phyloP scores from a whole-genome alignment of 2,888 invertebrate genomes.

The Vesta saturnalis region DNA sequence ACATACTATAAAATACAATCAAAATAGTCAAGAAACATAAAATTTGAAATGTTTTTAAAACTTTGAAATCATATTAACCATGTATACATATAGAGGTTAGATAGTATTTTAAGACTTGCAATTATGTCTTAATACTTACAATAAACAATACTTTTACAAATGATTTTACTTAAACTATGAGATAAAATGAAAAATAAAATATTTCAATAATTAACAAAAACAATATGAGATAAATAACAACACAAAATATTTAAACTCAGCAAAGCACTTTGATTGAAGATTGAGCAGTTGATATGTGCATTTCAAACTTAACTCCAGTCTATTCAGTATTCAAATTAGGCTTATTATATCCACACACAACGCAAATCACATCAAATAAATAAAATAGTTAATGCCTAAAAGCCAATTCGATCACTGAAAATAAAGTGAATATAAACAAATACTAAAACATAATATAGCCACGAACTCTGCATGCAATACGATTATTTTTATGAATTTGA shows the following conservation, averaged over 20 bases:
- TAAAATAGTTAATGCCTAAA: too few species aligned
- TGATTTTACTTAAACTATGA: neutral
- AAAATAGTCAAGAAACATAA: too few species aligned
- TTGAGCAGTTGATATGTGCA: neutral
- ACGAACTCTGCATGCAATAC: too few species aligned
- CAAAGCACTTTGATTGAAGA: neutral
- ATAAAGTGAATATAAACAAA: too few species aligned
- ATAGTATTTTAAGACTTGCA: neutral
- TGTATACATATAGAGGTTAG: neutral
- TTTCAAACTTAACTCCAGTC: too few species aligned
- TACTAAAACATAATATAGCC: too few species aligned
- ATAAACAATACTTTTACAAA: neutral
- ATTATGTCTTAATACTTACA: neutral
- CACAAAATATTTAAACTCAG: neutral
- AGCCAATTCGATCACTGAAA: too few species aligned
- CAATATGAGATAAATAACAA: neutral
- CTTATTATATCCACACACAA: neutral
- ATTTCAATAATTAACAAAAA: too few species aligned
- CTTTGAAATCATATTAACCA: neutral
- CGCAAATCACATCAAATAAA: neutral
- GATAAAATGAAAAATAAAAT: neutral
- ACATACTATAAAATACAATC: neutral
- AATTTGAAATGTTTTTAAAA: neutral
- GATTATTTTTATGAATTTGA: too few species aligned
- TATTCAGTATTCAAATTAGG: too few species aligned